Conservation (phyloP, 2,113 vertebrate species). For the Pyrgilauda ruficollis region DNA sequence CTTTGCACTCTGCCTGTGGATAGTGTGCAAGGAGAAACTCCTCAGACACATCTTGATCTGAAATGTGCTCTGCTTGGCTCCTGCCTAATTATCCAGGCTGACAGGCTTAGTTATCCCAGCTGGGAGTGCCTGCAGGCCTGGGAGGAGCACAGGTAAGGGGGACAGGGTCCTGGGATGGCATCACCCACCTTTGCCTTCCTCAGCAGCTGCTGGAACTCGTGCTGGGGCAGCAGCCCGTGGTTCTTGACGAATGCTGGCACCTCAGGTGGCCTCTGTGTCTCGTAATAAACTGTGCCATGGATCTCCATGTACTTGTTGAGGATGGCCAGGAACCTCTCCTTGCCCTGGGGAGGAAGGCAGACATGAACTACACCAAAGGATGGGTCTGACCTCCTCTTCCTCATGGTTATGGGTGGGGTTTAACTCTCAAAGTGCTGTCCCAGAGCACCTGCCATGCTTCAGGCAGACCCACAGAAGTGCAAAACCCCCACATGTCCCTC, state of each 20-base stretch:
- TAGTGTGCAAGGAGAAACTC: not conserved
- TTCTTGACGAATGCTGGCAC: conserved; percentile 94
- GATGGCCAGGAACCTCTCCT: conserved; percentile 88
- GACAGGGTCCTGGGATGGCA: not conserved
- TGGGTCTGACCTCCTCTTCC: accelerated
- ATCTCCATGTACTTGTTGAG: conserved; percentile 95
- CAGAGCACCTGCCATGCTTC: accelerated
- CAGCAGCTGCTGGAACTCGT: conserved; percentile 93
- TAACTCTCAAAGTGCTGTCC: not conserved
- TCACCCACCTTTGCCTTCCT: conserved; percentile 85
- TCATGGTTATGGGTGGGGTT: accelerated
- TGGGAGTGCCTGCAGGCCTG: not conserved
- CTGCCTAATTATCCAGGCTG: not conserved
- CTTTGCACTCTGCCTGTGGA: not conserved
- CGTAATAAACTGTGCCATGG: conserved; percentile 94
- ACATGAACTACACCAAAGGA: not conserved
- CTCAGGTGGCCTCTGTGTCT: conserved; percentile 90
- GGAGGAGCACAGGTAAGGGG: not conserved
- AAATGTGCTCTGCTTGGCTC: not conserved
- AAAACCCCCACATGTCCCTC: not conserved
- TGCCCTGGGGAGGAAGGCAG: conserved; percentile 77
- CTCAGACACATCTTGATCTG: not conserved
- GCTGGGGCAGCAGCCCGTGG: conserved; percentile 92
- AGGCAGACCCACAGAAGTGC: not conserved
- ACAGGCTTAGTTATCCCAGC: not conserved